A percentile compares a stretch with the other conserved stretches of the same genome.
These are phyloP conservation scores for Lytechinus pictus DNA, from an alignment of 35 echinoderm and acorn worm genomes.

Conservation along the genomic window DNA sequence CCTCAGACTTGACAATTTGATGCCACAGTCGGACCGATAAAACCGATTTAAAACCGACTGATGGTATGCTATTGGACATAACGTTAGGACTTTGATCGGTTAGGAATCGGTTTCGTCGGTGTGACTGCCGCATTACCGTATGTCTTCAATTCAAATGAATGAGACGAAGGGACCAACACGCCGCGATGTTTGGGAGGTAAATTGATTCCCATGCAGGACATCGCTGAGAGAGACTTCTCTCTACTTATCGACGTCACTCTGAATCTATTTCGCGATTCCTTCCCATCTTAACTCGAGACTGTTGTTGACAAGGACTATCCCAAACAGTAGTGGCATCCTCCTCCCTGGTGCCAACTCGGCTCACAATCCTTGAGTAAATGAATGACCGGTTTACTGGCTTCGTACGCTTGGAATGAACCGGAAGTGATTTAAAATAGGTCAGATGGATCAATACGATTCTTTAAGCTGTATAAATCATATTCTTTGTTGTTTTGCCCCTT, in stretches of 20 bases:
- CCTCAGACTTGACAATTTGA: too few species aligned
- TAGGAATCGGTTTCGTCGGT: too few species aligned
- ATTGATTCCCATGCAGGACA: neutral
- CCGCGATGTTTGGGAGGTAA: neutral
- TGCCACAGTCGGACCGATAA: too few species aligned
- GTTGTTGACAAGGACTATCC: slow-evolving; percentile 8
- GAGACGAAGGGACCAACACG: neutral
- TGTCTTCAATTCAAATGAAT: neutral
- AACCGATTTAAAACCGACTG: too few species aligned
- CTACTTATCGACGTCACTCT: neutral
- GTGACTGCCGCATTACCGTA: neutral
- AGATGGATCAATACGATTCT: too few species aligned
- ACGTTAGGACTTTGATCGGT: too few species aligned
- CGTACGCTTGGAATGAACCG: too few species aligned
- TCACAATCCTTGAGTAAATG: neutral
- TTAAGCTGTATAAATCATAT: too few species aligned
- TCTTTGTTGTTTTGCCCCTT: too few species aligned
- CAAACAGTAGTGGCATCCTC: neutral
- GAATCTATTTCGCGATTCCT: neutral
- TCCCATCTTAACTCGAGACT: neutral
- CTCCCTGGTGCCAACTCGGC: neutral
- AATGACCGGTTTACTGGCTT: neutral
- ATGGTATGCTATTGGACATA: too few species aligned
- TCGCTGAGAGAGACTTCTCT: neutral
- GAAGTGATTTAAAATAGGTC: too few species aligned